Evolutionary conservation across 2,113 vertebrate species (phyloP).

Genomic region (Cyanoramphus novaezelandiae): DNA sequence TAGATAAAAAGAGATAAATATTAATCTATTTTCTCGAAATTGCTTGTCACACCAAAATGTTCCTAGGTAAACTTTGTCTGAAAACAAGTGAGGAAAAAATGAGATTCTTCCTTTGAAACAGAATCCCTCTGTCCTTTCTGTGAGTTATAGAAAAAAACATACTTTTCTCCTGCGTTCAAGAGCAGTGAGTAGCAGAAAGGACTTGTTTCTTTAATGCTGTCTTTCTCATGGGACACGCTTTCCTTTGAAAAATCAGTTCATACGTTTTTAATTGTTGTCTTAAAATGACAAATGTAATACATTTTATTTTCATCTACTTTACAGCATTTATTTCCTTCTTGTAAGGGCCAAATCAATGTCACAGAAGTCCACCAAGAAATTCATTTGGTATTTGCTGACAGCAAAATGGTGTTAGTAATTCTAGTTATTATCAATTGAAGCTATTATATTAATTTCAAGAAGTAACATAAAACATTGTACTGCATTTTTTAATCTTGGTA

Average conservation of each 20-base stretch:
- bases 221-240: not conserved
- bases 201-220: not conserved
- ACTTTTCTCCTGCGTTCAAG: not conserved
- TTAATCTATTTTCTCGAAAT: not conserved
- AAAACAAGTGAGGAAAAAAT: not conserved
- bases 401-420: not conserved
- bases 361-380: not conserved
- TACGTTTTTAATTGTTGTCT: not conserved
- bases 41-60: not conserved
- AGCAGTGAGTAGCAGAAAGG: not conserved
- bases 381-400: not conserved
- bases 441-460: not conserved
- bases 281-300: not conserved
- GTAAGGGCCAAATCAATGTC: not conserved
- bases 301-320: not conserved
- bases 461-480: not conserved
- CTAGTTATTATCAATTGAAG: not conserved
- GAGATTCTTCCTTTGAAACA: not conserved
- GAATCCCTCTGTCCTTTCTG: not conserved
- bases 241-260: slow-evolving; percentile 7
- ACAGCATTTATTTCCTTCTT: not conserved
- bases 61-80: not conserved
- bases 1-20: not conserved
- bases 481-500: not conserved
- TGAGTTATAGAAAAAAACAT: not conserved